Base-by-base conservation (phyloP, 2,888 invertebrate genomes). In the Schizotus pectinicornis region DNA sequence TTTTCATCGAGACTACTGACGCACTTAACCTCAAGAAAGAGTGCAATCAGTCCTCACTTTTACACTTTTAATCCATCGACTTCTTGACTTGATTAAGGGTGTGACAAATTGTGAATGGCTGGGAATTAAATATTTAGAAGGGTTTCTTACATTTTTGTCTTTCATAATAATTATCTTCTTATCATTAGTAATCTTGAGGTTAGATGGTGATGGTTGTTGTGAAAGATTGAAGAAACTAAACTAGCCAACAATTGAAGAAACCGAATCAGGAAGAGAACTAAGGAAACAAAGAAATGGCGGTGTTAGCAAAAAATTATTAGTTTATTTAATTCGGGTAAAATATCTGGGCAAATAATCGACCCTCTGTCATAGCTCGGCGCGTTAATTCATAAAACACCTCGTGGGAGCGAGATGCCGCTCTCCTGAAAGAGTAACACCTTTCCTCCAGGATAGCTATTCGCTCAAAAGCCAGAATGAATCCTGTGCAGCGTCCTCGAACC, bases 401-500 rank as follows among this genome's bases (percentile, higher is more conserved):
- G 50, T 43, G 50, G 39, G 46, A 38, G 58, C 62, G 59, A 61
- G 56, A 55, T 37, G 42, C 52, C 52, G n/a, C 36, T 50, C 22
- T 22, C 22, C 22, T 47, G 47, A 47, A 52, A 54, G 56, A 63
- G 47, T 43, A 56, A 56, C 9, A 37, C 49, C 14, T 53, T 54
- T 47, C 54, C 39, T 53, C 59, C 50, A 46, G 59, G 59, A 53
- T 50, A 56, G 60, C 59, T 62, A 56, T 58, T 56, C 64, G 58
- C 60, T 62, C 64, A 59, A 61, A 71, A 67, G 64, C 69, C 69
- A 75, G 74, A 75, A 74, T 74, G 75, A 75, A 77, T 71, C 70
- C 71, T 67, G 72, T 74, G 72, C 72, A 72, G 67, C 73, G 77
- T 73, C 77, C 77, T 77, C 78, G 75, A 76, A 77, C 76, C 75